Percentiles rank a stretch among this genome's conserved stretches.
Conservation (phyloP, 2,113 vertebrate species). For the Misgurnus mizolepis region DNA sequence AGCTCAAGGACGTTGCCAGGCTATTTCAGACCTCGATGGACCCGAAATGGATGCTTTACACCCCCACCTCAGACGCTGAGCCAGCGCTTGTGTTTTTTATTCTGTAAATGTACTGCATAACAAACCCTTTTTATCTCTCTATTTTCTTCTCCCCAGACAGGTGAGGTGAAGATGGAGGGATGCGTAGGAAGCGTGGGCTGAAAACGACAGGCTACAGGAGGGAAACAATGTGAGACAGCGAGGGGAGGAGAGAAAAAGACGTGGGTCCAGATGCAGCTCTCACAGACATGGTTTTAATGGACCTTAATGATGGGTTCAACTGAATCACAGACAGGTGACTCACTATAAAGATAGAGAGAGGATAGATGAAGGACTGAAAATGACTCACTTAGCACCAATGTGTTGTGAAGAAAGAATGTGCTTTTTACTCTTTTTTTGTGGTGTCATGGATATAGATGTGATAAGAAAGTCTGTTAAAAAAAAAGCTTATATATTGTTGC, state of each 20-base stretch:
- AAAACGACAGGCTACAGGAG: conserved; percentile 35
- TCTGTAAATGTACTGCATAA: background rate
- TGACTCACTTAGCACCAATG: conserved; percentile 1
- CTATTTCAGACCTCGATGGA: background rate
- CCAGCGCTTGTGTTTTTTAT: background rate
- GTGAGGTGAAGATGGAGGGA: conserved; percentile 25
- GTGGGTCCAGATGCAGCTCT: conserved; percentile 45
- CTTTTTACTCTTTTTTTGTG: background rate
- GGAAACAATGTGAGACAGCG: conserved; percentile 33
- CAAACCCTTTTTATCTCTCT: background rate
- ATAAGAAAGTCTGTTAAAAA: no score
- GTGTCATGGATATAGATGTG: background rate
- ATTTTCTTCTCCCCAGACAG: conserved; percentile 9
- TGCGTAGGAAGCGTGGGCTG: conserved; percentile 19
- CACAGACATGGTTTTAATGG: conserved; percentile 44
- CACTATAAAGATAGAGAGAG: conserved; percentile 24
- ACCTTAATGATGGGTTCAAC: conserved; percentile 50
- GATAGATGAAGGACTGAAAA: background rate
- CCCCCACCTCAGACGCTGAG: background rate
- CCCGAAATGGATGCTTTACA: background rate
- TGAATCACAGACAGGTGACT: conserved; percentile 52
- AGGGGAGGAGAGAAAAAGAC: conserved; percentile 42
- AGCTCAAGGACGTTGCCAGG: background rate
- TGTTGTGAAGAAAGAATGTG: background rate
- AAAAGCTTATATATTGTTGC: no score